Evolutionary conservation across 1,140 invertebrate species (phyloP).

Genomic region (Bathynomus jamesi): DNA sequence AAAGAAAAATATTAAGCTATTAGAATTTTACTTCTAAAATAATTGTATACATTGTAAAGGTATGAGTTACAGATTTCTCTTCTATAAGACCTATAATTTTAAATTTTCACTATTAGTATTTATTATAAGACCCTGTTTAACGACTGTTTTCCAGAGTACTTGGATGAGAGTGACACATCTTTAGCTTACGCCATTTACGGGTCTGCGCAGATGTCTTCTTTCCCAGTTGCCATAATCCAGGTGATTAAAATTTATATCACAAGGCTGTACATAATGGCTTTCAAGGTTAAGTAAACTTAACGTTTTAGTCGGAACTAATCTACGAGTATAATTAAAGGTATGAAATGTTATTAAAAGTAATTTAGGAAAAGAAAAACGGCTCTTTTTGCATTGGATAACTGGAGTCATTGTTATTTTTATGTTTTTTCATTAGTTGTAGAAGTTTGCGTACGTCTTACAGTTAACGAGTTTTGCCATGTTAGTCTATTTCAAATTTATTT

Average conservation of each 20-base stretch:
- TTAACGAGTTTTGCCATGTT: no score
- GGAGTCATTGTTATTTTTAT: neutral
- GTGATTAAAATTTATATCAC: constrained; percentile 21
- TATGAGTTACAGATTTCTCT: no score
- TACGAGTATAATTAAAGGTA: constrained; percentile 31
- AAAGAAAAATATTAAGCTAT: no score
- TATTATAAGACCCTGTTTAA: no score
- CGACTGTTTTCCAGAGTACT: constrained; percentile 53
- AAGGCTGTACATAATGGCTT: neutral
- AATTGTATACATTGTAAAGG: no score
- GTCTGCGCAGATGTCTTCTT: constrained; percentile 46
- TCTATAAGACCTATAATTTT: no score
- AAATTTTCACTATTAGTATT: no score
- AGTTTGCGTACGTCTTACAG: no score
- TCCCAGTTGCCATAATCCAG: constrained; percentile 47
- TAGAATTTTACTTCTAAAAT: no score
- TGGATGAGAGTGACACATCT: constrained; percentile 56
- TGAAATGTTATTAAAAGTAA: neutral
- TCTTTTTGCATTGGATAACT: neutral
- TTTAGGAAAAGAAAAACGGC: neutral
- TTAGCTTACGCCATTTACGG: constrained; percentile 52
- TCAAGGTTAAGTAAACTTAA: neutral
- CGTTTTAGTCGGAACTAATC: constrained; percentile 40
- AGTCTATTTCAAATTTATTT: no score
- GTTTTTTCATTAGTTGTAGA: no score